These are phyloP conservation scores for Beris morrisii DNA, from an alignment of 2,888 invertebrate species.

Conservation along the genomic window DNA sequence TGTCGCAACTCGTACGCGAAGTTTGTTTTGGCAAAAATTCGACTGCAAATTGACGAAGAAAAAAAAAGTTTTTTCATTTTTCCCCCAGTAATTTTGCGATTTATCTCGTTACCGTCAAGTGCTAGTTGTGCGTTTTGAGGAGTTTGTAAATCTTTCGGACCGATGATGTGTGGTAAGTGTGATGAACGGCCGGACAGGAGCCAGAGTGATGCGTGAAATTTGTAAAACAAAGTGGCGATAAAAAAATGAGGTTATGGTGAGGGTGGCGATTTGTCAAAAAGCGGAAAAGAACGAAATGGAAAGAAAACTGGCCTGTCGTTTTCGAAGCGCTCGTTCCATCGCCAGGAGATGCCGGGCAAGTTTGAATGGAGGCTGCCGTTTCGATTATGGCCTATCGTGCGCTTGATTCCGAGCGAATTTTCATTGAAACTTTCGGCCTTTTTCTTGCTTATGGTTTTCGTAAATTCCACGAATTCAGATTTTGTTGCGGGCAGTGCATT, in stretches of 20 bases:
- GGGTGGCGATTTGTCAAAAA: slow-evolving; percentile 34
- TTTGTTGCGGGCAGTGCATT: too few species aligned
- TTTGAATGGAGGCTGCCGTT: too few species aligned
- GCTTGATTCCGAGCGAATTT: too few species aligned
- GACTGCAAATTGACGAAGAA: slow-evolving; percentile 23
- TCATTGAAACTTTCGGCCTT: too few species aligned
- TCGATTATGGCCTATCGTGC: too few species aligned
- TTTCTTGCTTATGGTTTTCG: too few species aligned
- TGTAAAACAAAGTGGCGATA: slow-evolving; percentile 32
- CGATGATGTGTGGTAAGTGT: slow-evolving; percentile 31
- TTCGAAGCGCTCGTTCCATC: too few species aligned
- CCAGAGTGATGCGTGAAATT: slow-evolving; percentile 27
- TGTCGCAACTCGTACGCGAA: slow-evolving; percentile 23
- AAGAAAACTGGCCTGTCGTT: slow-evolving; percentile 8
- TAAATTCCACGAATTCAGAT: too few species aligned
- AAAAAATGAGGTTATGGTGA: slow-evolving; percentile 33
- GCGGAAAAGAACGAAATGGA: slow-evolving; percentile 16
- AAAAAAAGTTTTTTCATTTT: slow-evolving; percentile 16
- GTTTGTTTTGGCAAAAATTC: slow-evolving; percentile 32
- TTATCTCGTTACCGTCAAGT: slow-evolving; percentile 27
- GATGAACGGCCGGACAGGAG: slow-evolving; percentile 1
- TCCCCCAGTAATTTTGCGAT: not conserved
- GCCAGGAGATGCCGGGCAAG: too few species aligned
- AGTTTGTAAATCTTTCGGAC: not conserved
- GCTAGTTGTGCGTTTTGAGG: slow-evolving; percentile 4